Percentiles rank a stretch among this genome's conserved stretches.
Conservation (phyloP, 2,113 vertebrate species). For the Oncorhynchus nerka region DNA sequence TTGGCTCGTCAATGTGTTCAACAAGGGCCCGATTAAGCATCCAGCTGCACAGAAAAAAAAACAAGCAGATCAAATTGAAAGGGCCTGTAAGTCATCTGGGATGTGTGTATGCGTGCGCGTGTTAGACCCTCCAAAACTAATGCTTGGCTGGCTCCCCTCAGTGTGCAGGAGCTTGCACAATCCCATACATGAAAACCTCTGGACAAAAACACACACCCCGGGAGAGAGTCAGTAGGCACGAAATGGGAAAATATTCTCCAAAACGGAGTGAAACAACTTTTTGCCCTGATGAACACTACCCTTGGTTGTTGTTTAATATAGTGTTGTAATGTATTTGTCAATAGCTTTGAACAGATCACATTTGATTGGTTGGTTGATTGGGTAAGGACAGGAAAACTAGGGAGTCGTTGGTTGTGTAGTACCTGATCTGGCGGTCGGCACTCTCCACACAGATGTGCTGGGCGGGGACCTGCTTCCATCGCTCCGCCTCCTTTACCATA, state of each 20-base stretch:
- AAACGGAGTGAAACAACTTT: too few relatives aligned
- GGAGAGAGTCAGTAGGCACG: too few relatives aligned
- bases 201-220: too few relatives aligned
- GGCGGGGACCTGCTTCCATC: conserved; percentile 90
- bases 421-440: conserved; percentile 96
- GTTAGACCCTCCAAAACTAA: conserved; percentile 69
- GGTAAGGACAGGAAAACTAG: not conserved
- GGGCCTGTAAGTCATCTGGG: too few relatives aligned
- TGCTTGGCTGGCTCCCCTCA: conserved; percentile 58
- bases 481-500: conserved; percentile 97
- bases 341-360: too few relatives aligned
- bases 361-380: not conserved
- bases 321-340: too few relatives aligned
- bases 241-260: too few relatives aligned
- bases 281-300: too few relatives aligned
- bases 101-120: not conserved
- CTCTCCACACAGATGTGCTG: conserved; percentile 97
- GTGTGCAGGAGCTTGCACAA: conserved; percentile 70
- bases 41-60: not conserved
- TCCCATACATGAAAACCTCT: conserved; percentile 44
- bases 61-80: too few relatives aligned
- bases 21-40: not conserved
- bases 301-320: too few relatives aligned
- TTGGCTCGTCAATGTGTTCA: too few relatives aligned
- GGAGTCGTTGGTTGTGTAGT: conserved; percentile 42